Percentiles rank a stretch among this genome's conserved stretches.
Conservation (phyloP, 2,797 vertebrate species). For the Galaxias olidus region DNA sequence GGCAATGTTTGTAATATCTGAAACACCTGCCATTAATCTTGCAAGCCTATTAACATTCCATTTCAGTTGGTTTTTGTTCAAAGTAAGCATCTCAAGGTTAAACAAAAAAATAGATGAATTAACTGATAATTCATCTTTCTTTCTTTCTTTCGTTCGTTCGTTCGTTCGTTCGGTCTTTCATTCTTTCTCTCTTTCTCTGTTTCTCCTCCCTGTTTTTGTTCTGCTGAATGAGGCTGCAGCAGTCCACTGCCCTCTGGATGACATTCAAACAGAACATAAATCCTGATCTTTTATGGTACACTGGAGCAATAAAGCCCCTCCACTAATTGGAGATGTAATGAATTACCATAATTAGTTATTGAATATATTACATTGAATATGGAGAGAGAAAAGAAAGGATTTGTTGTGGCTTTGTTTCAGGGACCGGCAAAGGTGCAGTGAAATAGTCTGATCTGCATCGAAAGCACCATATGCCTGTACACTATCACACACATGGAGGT, state of each 20-base stretch:
- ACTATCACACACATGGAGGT: not conserved
- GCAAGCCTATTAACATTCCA: too few relatives aligned
- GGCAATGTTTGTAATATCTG: too few relatives aligned
- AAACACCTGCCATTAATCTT: too few relatives aligned
- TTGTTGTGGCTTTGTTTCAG: slow-evolving; percentile 81
- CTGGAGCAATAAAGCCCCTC: slow-evolving; percentile 96
- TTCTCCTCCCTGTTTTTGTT: slow-evolving; percentile 75
- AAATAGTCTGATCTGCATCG: slow-evolving; percentile 22
- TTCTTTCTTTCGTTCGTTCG: not conserved
- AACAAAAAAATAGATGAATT: too few relatives aligned
- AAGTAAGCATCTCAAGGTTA: too few relatives aligned
- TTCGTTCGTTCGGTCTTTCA: slow-evolving; percentile 5
- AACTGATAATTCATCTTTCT: not conserved
- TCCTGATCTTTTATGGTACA: slow-evolving; percentile 95
- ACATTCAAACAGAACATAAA: slow-evolving; percentile 99
- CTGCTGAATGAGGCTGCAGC: slow-evolving; percentile 93
- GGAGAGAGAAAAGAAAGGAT: slow-evolving; percentile 64
- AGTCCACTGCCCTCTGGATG: slow-evolving; percentile 96
- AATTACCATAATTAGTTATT: slow-evolving; percentile 99
- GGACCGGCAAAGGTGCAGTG: slow-evolving; percentile 57
- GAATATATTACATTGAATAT: slow-evolving; percentile 93
- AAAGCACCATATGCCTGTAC: too few relatives aligned
- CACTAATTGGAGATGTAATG: slow-evolving; percentile 99
- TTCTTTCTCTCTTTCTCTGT: not conserved
- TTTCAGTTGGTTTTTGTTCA: too few relatives aligned